Evolutionary conservation across 2,888 invertebrate genomes (phyloP).

Genomic region (Nymphalis c-album): DNA sequence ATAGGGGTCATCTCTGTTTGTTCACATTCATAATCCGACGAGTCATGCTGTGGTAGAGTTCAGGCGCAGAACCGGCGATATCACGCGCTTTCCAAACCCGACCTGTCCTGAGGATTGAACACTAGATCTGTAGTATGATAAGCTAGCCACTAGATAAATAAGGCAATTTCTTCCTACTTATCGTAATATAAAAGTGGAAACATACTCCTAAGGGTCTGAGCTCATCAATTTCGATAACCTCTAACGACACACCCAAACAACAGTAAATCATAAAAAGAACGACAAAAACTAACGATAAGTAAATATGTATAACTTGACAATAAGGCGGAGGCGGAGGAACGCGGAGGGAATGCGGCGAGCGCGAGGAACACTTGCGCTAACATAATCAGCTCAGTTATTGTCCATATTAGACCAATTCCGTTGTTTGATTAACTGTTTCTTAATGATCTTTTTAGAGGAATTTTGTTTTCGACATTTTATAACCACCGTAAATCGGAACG

Average conservation of each 20-base stretch:
- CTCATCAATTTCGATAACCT: not conserved
- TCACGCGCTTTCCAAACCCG: no score
- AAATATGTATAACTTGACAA: slow-evolving; percentile 54
- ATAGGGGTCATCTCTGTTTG: no score
- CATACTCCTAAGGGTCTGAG: not conserved
- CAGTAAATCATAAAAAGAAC: slow-evolving; percentile 1
- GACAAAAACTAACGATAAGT: slow-evolving; percentile 54
- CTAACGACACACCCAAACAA: not conserved
- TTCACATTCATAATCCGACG: no score
- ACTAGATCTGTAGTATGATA: no score
- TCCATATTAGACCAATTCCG: slow-evolving; percentile 41
- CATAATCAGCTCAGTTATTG: slow-evolving; percentile 63
- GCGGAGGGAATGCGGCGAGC: slow-evolving; percentile 50
- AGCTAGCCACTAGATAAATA: no score
- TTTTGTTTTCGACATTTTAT: not conserved
- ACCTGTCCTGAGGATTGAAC: no score
- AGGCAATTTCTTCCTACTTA: no score
- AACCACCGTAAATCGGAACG: no score
- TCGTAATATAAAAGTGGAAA: no score
- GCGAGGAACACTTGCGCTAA: slow-evolving; percentile 63
- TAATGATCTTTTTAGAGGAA: not conserved
- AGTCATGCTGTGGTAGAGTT: no score
- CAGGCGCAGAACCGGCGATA: no score
- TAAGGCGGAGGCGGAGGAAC: slow-evolving; percentile 35
- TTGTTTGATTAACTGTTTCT: slow-evolving; percentile 31